phyloP scores from a whole-genome alignment of 2,888 invertebrate genomes.

The Polylopha cassiicola region DNA sequence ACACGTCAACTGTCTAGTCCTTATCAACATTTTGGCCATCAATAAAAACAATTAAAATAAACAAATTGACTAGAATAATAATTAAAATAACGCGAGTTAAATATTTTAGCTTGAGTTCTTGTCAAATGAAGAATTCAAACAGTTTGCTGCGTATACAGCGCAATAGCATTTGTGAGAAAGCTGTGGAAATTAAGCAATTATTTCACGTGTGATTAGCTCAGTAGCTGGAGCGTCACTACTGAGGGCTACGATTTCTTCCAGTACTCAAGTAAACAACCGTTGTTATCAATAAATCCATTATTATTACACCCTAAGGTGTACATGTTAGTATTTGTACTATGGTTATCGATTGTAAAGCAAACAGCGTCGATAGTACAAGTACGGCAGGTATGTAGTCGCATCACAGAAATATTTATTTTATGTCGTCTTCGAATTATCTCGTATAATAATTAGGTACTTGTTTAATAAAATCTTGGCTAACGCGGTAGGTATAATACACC shows the following conservation, averaged over 20 bases:
- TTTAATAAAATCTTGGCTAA: too few relatives aligned
- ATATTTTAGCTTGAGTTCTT: constrained; percentile 27
- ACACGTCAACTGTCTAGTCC: constrained; percentile 54
- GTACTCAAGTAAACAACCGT: constrained; percentile 40
- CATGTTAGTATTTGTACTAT: constrained; percentile 40
- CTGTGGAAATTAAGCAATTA: constrained; percentile 29
- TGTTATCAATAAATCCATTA: constrained; percentile 50
- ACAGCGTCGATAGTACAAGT: constrained; percentile 41
- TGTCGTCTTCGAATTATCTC: too few relatives aligned
- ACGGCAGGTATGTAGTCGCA: too few relatives aligned
- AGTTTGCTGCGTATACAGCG: constrained; percentile 55
- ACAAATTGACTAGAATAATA: constrained; percentile 29
- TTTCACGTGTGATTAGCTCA: constrained; percentile 39
- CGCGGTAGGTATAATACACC: too few relatives aligned
- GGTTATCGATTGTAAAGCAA: constrained; percentile 48
- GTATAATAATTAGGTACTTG: too few relatives aligned
- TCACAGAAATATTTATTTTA: too few relatives aligned
- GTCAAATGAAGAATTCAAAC: constrained; percentile 68
- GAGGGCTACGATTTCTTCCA: constrained; percentile 30
- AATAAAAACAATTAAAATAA: constrained; percentile 32
- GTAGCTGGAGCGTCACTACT: constrained; percentile 38
- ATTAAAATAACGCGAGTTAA: constrained; percentile 4
- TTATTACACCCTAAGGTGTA: constrained; percentile 35
- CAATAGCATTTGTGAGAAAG: constrained; percentile 46
- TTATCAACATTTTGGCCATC: constrained; percentile 68